phyloP scores from a whole-genome alignment of 2,888 invertebrate genomes.

The Acronicta alni region DNA sequence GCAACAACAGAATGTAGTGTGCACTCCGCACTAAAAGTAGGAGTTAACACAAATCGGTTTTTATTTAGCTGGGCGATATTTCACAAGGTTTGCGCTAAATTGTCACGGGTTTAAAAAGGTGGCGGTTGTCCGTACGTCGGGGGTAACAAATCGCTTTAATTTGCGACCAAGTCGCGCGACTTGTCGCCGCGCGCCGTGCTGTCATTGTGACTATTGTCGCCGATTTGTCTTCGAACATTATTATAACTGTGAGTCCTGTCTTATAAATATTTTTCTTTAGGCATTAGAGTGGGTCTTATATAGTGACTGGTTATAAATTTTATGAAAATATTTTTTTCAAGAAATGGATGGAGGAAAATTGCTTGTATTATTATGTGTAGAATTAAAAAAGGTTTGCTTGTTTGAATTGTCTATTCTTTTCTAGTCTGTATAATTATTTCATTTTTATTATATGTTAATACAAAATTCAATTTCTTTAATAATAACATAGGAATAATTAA shows the following conservation, averaged over 20 bases:
- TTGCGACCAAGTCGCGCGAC: slow-evolving; percentile 64
- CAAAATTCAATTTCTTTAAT: too few species aligned
- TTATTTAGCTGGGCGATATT: slow-evolving; percentile 67
- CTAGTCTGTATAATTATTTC: too few species aligned
- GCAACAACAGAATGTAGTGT: slow-evolving; percentile 55
- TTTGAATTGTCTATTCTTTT: too few species aligned
- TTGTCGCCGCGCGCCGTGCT: slow-evolving; percentile 62
- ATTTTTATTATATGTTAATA: too few species aligned
- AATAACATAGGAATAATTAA: too few species aligned
- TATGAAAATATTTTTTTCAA: slow-evolving; percentile 3
- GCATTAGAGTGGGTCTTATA: slow-evolving; percentile 15
- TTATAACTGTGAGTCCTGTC: slow-evolving; percentile 36
- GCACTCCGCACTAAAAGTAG: slow-evolving; percentile 55
- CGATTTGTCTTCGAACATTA: slow-evolving; percentile 49
- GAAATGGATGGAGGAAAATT: background rate
- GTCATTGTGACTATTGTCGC: slow-evolving; percentile 54
- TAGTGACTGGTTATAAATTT: slow-evolving; percentile 28
- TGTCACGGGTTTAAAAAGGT: slow-evolving; percentile 65
- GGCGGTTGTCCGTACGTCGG: slow-evolving; percentile 62
- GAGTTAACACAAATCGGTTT: slow-evolving; percentile 64
- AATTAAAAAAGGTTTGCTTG: too few species aligned
- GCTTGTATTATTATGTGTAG: background rate
- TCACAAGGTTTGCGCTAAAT: slow-evolving; percentile 65
- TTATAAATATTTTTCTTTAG: slow-evolving; percentile 39
- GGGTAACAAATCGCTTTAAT: slow-evolving; percentile 77